Conservation (phyloP, 2,797 vertebrate genomes). For the Pantherophis vulpinus region DNA sequence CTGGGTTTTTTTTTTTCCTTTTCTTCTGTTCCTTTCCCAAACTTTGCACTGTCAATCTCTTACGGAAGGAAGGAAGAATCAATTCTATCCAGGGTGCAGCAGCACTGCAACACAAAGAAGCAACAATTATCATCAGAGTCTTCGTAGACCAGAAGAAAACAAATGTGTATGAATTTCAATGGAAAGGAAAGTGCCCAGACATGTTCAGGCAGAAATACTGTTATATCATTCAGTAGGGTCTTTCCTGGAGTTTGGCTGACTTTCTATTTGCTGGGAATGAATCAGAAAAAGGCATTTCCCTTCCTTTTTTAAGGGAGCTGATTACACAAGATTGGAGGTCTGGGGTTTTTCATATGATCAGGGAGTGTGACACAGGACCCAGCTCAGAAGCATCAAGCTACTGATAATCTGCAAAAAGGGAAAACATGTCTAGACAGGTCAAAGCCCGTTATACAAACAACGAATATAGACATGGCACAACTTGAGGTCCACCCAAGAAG, state of each 20-base stretch:
- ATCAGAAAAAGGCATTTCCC: constrained; percentile 32
- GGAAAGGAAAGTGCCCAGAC: not conserved
- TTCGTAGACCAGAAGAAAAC: not conserved
- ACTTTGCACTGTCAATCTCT: not conserved
- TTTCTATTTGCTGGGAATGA: constrained; percentile 44
- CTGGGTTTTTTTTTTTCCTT: not conserved
- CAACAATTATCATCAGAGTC: no score
- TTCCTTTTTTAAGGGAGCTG: not conserved
- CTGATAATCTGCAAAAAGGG: not conserved
- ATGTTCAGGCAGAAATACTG: not conserved
- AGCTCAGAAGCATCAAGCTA: constrained; percentile 23
- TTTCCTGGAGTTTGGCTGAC: constrained; percentile 1
- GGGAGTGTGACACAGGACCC: not conserved
- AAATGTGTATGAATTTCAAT: not conserved
- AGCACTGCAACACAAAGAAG: not conserved
- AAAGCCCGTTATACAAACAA: not conserved
- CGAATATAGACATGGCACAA: not conserved
- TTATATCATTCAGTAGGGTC: constrained; percentile 38
- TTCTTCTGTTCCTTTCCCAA: not conserved
- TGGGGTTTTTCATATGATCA: constrained; percentile 30
- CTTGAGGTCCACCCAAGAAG: no score
- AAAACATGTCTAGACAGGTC: not conserved
- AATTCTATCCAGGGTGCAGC: not conserved
- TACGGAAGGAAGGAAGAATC: not conserved
- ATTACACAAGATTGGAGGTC: constrained; percentile 29